Evolutionary conservation across 2,888 invertebrate genomes (phyloP).

Genomic region (Drosophila flavopinicola): DNA sequence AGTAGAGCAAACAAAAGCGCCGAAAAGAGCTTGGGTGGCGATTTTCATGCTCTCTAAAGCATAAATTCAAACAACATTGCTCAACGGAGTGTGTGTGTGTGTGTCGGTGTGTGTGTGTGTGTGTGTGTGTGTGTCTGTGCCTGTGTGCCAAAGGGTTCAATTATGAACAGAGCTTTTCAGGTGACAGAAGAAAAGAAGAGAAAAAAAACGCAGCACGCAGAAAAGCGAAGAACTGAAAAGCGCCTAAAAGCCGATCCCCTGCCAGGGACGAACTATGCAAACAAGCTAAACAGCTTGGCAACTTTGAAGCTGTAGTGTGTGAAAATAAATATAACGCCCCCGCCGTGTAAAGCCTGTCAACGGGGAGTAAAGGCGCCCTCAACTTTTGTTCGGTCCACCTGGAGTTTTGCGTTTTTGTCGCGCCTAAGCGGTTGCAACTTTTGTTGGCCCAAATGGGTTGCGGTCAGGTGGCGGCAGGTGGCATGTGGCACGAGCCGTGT

Average conservation of each 20-base stretch:
- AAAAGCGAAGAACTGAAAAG: constrained; percentile 15
- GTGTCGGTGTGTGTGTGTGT: constrained; percentile 31
- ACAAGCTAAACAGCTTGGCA: constrained; percentile 25
- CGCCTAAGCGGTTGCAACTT: constrained; percentile 53
- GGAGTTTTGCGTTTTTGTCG: constrained; percentile 30
- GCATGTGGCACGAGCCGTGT: too few species aligned
- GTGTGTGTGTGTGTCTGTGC: constrained; percentile 28
- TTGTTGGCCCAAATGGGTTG: constrained; percentile 42
- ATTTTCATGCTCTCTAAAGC: constrained; percentile 40
- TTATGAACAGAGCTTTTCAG: constrained; percentile 57
- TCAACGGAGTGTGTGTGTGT: constrained; percentile 35
- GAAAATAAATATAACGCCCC: constrained; percentile 23
- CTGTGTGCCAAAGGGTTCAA: constrained; percentile 69
- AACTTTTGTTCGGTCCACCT: constrained; percentile 33
- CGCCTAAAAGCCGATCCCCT: constrained; percentile 51
- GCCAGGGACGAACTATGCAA: constrained; percentile 26
- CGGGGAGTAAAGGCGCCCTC: constrained; percentile 38
- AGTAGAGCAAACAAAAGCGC: constrained; percentile 10
- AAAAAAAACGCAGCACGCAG: not conserved
- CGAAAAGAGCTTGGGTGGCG: constrained; percentile 25
- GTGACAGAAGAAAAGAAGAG: constrained; percentile 28
- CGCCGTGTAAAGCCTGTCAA: constrained; percentile 35
- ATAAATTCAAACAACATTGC: constrained; percentile 67
- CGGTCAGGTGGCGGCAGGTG: constrained; percentile 21
- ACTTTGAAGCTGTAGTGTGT: constrained; percentile 28